phyloP scores from a whole-genome alignment of 2,797 vertebrate genomes.

The Lates japonicus region DNA sequence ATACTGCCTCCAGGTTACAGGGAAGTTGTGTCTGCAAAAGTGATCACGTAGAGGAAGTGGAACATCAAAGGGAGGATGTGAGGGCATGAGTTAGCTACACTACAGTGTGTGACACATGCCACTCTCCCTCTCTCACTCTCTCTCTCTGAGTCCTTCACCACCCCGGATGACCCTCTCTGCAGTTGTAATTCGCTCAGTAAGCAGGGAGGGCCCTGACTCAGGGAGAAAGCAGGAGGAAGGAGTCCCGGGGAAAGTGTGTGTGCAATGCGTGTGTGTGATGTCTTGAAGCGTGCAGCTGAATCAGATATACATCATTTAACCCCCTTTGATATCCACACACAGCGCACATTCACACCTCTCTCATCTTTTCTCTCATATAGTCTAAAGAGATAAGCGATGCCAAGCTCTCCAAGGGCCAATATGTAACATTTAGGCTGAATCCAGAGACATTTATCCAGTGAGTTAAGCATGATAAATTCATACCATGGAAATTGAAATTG shows the following conservation, averaged over 20 bases:
- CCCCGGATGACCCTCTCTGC: conserved; percentile 70
- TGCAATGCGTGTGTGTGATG: conserved; percentile 11
- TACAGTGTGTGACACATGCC: conserved; percentile 40
- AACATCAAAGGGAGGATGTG: conserved; percentile 63
- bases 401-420: conserved; percentile 31
- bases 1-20: conserved; percentile 55
- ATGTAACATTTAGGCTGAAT: conserved; percentile 59
- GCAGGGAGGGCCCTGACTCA: conserved; percentile 71
- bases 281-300: conserved; percentile 49
- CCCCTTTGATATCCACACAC: conserved; percentile 19
- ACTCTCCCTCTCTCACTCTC: conserved; percentile 12
- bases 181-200: conserved; percentile 68
- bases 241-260: conserved; percentile 56
- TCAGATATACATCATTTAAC: conserved; percentile 44
- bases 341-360: conserved; percentile 15
- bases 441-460: conserved; percentile 45
- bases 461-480: conserved; percentile 60
- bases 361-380: conserved; percentile 12
- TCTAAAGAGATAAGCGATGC: conserved; percentile 26
- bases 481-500: too few relatives aligned
- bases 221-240: conserved; percentile 54
- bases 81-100: conserved; percentile 51
- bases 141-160: conserved; percentile 58
- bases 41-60: conserved; percentile 40
- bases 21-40: conserved; percentile 62